A percentile compares a stretch with the other conserved stretches of the same genome.
These are phyloP conservation scores for Melangyna quadrimaculata DNA, from an alignment of 2,888 invertebrate species.

Conservation along the genomic window DNA sequence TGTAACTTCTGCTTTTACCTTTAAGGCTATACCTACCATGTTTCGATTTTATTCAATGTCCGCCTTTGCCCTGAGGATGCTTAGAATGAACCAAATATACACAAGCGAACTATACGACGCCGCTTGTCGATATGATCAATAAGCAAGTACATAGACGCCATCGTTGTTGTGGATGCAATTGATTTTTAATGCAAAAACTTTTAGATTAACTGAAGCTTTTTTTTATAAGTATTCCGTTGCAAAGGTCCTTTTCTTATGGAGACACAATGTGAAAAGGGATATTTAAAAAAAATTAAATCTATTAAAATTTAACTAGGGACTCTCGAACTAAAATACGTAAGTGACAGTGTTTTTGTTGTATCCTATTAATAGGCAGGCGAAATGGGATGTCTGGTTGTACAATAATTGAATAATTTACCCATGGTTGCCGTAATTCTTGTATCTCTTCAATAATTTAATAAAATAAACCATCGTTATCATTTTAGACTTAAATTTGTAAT, in stretches of 20 bases:
- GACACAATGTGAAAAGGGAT: background rate
- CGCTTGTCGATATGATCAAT: background rate
- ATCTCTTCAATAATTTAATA: too few relatives aligned
- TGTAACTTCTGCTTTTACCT: conserved; percentile 18
- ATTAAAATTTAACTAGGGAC: background rate
- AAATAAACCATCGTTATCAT: too few relatives aligned
- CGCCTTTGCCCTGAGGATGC: background rate
- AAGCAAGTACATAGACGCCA: background rate
- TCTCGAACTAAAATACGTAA: too few relatives aligned
- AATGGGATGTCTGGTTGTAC: too few relatives aligned
- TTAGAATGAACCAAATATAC: conserved; percentile 2
- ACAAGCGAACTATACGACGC: background rate
- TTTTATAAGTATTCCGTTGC: background rate
- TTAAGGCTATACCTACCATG: conserved; percentile 15
- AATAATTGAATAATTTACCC: too few relatives aligned
- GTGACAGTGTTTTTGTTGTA: too few relatives aligned
- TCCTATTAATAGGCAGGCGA: too few relatives aligned
- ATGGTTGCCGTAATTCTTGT: too few relatives aligned
- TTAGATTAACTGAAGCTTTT: conserved; percentile 25
- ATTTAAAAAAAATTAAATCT: background rate
- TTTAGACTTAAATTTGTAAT: too few relatives aligned
- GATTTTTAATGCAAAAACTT: conserved; percentile 54
- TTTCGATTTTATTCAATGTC: conserved; percentile 27
- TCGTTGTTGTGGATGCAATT: conserved; percentile 35
- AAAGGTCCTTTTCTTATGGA: background rate